Evolutionary conservation across 2,888 invertebrate species (phyloP).

Genomic region (Sepioteuthis lessoniana): DNA sequence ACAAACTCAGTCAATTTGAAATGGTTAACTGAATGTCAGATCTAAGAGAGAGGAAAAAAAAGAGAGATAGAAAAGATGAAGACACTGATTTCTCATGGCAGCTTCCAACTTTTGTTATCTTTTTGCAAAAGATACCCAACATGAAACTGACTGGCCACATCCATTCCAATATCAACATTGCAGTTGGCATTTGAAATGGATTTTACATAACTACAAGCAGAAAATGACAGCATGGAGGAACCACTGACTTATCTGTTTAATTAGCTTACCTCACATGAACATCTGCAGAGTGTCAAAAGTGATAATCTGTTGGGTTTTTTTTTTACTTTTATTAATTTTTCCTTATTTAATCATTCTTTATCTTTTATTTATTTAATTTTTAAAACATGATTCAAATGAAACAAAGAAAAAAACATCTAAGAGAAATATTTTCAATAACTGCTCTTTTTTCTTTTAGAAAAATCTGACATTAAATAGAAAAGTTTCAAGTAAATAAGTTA

Average conservation of each 20-base stretch:
- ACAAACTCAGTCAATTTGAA: not conserved
- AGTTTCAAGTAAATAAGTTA: no score
- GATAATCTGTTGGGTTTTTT: no score
- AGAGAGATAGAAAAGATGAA: not conserved
- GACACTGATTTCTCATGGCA: not conserved
- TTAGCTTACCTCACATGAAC: not conserved
- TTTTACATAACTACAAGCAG: not conserved
- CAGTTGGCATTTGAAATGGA: not conserved
- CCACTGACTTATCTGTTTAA: not conserved
- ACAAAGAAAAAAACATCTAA: no score
- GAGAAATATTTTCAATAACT: no score
- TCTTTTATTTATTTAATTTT: no score
- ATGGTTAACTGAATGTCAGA: not conserved
- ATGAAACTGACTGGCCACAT: not conserved
- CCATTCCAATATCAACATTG: not conserved
- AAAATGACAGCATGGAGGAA: not conserved
- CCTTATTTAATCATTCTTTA: no score
- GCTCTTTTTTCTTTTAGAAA: no score
- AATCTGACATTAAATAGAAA: no score
- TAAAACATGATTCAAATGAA: no score
- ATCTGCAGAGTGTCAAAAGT: not conserved
- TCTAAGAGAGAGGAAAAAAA: not conserved
- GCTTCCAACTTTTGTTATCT: not conserved
- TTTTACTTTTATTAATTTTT: no score
- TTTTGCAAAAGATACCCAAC: not conserved